Base-by-base conservation (phyloP, 2,888 invertebrate species). In the Drosophila greeni region DNA sequence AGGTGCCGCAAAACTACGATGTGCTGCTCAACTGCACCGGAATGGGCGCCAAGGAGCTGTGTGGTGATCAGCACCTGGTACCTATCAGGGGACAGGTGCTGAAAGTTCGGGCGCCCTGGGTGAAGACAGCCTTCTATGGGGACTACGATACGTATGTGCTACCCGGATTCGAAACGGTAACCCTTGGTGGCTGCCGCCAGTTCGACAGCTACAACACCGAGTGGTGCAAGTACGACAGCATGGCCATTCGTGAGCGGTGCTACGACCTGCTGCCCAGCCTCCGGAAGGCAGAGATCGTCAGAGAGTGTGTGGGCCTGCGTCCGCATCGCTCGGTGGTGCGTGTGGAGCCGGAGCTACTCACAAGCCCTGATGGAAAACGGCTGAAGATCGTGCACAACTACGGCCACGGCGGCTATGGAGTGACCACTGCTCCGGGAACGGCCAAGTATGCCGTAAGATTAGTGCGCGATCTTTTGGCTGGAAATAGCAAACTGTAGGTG, bases 341-440 rank as follows among this genome's bases (percentile, higher is more conserved):
- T 76, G 92, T 97, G 70, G 95, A 95, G 82, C 88, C 90, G 0
- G 94, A 95, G 84, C 14, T 90, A 5, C 54, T 90, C 1, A 82
- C 72, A 1, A 82, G 75, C 49, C 70, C 87, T 12, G 72, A 76
- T 20, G 91, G 91, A 2, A 86, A 90, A 72, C 90, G 87, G 70
- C 68, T 90, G 1, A 91, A 92, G 90, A 91, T 97, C 33, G 93
- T 98, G 7, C 98, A 98, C 87, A 96, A 97, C 88, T 98, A 98
- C 86, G 98, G 98, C 0, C 98, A 98, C 86, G 97, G 97, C 0
- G 97, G 97, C 0, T 97, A 97, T 86, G 98, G 98, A 0, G 94
- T 98, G 0, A 94, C 95, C 65, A 92, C 95, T 36, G 94, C 96
- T 6, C 97, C 97, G 29, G 97, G 97, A 9, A 96, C 97, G 0